phyloP scores from a whole-genome alignment of 2,113 vertebrate genomes.

The Picathartes gymnocephalus region DNA sequence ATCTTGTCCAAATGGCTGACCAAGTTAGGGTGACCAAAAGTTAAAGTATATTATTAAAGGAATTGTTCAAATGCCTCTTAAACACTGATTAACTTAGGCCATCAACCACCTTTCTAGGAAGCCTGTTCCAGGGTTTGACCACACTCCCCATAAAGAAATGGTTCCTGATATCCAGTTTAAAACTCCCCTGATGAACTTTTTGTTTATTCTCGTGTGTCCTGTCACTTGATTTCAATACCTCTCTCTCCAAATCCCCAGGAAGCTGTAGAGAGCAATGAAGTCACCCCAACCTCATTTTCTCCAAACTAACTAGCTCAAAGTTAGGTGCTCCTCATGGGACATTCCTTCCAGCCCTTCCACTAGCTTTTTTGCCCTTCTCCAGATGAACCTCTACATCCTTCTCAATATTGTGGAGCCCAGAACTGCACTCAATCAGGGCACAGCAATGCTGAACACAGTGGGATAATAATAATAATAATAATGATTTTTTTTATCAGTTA shows the following conservation, averaged over 20 bases:
- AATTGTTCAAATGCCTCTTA: not conserved
- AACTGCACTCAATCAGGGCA: not conserved
- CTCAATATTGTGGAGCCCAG: not conserved
- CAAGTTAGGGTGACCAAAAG: not conserved
- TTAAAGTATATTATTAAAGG: not conserved
- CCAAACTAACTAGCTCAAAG: not conserved
- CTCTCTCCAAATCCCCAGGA: not conserved
- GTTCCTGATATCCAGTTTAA: not conserved
- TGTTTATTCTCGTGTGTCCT: not conserved
- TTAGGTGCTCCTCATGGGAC: too few relatives aligned
- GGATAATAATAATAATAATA: not conserved
- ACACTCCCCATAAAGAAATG: not conserved
- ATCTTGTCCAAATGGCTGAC: not conserved
- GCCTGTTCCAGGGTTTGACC: not conserved
- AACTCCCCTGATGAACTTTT: not conserved
- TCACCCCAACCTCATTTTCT: not conserved
- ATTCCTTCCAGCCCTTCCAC: not conserved
- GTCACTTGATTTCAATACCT: not conserved
- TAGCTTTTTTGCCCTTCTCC: not conserved
- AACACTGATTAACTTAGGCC: not conserved
- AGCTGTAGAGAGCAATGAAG: not conserved
- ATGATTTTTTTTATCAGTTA: too few relatives aligned
- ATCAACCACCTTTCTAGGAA: not conserved
- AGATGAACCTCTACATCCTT: too few relatives aligned
- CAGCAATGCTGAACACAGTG: not conserved